phyloP scores from a whole-genome alignment of 2,888 invertebrate genomes.

The Ethmia dodecea region DNA sequence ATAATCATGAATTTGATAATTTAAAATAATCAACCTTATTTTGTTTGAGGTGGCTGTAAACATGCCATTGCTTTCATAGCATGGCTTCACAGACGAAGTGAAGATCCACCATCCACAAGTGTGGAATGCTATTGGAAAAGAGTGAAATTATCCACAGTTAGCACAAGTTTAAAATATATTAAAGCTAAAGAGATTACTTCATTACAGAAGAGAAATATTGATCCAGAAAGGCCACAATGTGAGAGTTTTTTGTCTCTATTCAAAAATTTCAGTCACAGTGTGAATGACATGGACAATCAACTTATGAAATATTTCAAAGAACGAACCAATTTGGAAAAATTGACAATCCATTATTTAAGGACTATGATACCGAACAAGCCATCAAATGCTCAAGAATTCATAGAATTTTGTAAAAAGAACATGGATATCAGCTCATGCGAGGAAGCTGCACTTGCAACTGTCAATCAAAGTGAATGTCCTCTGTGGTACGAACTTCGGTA shows the following conservation, averaged over 20 bases:
- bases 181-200: not conserved
- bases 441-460: not conserved
- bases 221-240: not conserved
- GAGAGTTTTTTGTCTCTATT: not conserved
- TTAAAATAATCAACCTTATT: not conserved
- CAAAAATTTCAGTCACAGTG: not conserved
- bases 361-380: not conserved
- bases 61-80: not conserved
- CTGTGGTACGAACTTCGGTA: not conserved
- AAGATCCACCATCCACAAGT: not conserved
- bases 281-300: not conserved
- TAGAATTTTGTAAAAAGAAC: not conserved
- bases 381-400: not conserved
- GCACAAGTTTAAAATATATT: constrained; percentile 1
- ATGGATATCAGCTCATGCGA: not conserved
- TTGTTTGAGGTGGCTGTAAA: constrained; percentile 6
- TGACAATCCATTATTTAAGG: not conserved
- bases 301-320: not conserved
- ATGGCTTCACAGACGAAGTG: not conserved
- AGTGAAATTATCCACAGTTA: not conserved
- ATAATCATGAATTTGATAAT: not conserved
- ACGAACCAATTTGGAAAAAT: not conserved
- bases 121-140: not conserved
- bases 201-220: not conserved
- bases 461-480: not conserved